Conservation (phyloP, 2,797 vertebrate species). For the Glyptemys insculpta region DNA sequence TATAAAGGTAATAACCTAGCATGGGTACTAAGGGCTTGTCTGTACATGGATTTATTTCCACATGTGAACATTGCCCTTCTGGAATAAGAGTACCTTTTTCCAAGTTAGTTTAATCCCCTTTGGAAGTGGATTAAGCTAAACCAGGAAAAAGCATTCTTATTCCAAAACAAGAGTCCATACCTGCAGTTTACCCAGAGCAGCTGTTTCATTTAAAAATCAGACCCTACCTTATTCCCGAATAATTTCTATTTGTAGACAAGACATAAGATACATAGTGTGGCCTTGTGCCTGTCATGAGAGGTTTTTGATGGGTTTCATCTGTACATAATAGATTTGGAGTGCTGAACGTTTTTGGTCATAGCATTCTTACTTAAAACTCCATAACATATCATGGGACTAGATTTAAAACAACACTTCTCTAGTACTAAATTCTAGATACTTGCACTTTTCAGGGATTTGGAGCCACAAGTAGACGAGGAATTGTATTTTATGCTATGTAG, state of each 20-base stretch:
- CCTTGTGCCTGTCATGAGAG: neutral
- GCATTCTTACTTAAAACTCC: neutral
- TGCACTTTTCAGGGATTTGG: neutral
- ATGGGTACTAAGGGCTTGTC: neutral
- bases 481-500: neutral
- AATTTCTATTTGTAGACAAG: neutral
- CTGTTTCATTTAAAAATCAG: neutral
- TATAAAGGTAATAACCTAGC: conserved; percentile 85
- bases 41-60: neutral
- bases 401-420: neutral
- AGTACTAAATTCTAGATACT: neutral
- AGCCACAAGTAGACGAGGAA: neutral
- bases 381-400: neutral
- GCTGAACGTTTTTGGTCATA: neutral
- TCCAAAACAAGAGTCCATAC: neutral
- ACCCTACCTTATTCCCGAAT: neutral
- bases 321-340: neutral
- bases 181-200: neutral
- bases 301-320: neutral
- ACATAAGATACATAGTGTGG: accelerated
- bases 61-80: neutral
- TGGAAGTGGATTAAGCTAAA: too few relatives aligned
- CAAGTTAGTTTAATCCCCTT: neutral
- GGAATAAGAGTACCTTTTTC: neutral
- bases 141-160: neutral